Conservation (phyloP, 2,888 invertebrate genomes). For the Amiota minor region DNA sequence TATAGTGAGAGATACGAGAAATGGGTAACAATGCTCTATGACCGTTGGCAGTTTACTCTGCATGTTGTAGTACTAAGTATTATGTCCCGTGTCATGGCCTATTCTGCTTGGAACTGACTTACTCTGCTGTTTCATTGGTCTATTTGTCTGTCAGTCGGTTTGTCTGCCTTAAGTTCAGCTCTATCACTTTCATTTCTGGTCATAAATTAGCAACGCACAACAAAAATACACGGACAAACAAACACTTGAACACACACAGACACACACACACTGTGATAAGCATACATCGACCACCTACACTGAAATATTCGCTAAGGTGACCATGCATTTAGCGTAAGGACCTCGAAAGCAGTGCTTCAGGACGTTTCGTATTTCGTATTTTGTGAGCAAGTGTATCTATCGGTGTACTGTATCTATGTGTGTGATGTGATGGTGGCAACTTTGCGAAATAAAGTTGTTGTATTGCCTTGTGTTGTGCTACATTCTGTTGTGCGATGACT, state of each 20-base stretch:
- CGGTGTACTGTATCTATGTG: slow-evolving; percentile 36
- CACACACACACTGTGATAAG: slow-evolving; percentile 4
- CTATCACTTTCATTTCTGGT: slow-evolving; percentile 65
- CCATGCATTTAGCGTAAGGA: slow-evolving; percentile 2
- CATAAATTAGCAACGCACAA: slow-evolving; percentile 57
- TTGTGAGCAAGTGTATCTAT: slow-evolving; percentile 27
- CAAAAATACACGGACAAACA: slow-evolving; percentile 22
- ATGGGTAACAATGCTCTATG: neutral
- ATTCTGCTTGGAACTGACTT: neutral
- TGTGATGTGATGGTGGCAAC: slow-evolving; percentile 52
- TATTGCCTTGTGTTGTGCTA: no score
- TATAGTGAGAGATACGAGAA: no score
- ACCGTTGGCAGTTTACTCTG: neutral
- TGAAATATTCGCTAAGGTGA: slow-evolving; percentile 3
- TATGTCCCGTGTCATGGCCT: neutral
- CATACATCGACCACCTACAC: neutral
- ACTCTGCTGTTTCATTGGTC: neutral
- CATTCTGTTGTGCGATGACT: slow-evolving; percentile 1
- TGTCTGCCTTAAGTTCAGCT: slow-evolving; percentile 28
- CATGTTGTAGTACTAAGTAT: no score
- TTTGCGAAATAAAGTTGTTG: slow-evolving; percentile 46
- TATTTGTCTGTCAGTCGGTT: neutral
- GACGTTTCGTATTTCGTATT: neutral
- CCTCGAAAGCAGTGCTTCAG: neutral
- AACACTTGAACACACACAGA: neutral